Conservation (phyloP, 1,140 invertebrate species). For the Drosophila sproati region DNA sequence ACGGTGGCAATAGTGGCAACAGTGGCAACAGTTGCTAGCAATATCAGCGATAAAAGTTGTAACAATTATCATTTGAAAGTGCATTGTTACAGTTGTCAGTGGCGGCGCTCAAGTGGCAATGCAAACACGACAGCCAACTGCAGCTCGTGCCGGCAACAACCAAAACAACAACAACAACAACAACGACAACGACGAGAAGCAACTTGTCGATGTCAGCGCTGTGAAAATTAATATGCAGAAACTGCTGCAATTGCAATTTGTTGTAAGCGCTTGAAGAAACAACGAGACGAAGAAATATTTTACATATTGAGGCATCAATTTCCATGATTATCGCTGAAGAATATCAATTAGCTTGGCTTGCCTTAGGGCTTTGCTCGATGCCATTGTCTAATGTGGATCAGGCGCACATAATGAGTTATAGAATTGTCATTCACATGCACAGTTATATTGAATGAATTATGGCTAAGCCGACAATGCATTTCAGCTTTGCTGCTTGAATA, state of each 20-base stretch:
- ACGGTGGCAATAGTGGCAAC: slow-evolving; percentile 9
- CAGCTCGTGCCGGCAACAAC: slow-evolving; percentile 44
- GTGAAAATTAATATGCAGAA: slow-evolving; percentile 79
- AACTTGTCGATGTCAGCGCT: slow-evolving; percentile 66
- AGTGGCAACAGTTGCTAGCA: slow-evolving; percentile 65
- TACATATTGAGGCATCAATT: slow-evolving; percentile 79
- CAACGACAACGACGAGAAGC: slow-evolving; percentile 33
- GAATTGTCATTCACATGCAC: slow-evolving; percentile 52
- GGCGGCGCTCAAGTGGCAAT: slow-evolving; percentile 57
- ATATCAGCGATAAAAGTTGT: slow-evolving; percentile 82
- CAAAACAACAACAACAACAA: slow-evolving; percentile 14
- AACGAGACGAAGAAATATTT: slow-evolving; percentile 72
- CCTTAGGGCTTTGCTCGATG: slow-evolving; percentile 13
- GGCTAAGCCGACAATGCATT: slow-evolving; percentile 46
- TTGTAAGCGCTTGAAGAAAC: slow-evolving; percentile 63
- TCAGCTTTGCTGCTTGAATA: slow-evolving; percentile 43
- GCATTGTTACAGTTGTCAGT: slow-evolving; percentile 78
- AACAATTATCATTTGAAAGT: slow-evolving; percentile 83
- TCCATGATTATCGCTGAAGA: slow-evolving; percentile 65
- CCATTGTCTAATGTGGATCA: slow-evolving; percentile 74
- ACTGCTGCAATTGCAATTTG: slow-evolving; percentile 80
- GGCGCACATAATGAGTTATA: slow-evolving; percentile 72
- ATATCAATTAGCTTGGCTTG: slow-evolving; percentile 69
- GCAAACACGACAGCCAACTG: slow-evolving; percentile 22
- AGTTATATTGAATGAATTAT: slow-evolving; percentile 60